Evolutionary conservation across 1,140 invertebrate genomes (phyloP).

Genomic region (Drosophila micromelanica): DNA sequence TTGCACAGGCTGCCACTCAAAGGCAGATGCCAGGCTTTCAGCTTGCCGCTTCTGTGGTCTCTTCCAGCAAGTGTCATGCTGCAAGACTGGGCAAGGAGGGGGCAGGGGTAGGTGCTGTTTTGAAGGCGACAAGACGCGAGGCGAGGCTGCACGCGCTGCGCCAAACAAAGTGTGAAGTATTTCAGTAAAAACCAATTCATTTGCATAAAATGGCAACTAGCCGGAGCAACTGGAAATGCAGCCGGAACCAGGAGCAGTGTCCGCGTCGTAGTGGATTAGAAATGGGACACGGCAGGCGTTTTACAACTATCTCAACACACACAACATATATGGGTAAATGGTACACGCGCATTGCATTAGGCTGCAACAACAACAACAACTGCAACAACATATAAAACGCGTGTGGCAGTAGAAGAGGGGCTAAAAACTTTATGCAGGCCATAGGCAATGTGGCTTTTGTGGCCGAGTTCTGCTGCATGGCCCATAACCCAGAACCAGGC

Average conservation of each 20-base stretch:
- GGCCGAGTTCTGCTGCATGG: constrained; percentile 41
- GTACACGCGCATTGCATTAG: constrained; percentile 74
- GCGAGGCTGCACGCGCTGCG: constrained; percentile 10
- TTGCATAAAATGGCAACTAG: constrained; percentile 78
- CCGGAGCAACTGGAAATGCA: constrained; percentile 34
- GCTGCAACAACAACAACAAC: constrained; percentile 38
- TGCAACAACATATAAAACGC: constrained; percentile 13
- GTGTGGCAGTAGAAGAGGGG: not conserved
- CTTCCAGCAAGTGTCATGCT: constrained; percentile 6
- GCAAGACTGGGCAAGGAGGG: not conserved
- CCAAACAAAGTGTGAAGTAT: constrained; percentile 72
- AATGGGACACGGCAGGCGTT: constrained; percentile 46
- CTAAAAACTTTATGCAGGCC: constrained; percentile 67
- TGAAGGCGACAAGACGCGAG: constrained; percentile 3
- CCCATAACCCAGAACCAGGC: constrained; percentile 15
- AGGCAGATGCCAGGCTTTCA: constrained; percentile 28
- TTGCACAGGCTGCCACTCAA: constrained; percentile 34
- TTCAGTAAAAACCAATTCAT: constrained; percentile 82
- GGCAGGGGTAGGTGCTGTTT: not conserved
- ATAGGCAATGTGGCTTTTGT: constrained; percentile 74
- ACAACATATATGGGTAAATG: constrained; percentile 62
- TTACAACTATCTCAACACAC: constrained; percentile 14
- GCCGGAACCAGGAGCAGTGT: constrained; percentile 21
- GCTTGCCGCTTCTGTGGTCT: constrained; percentile 10
- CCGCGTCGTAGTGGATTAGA: constrained; percentile 54